phyloP scores from a whole-genome alignment of 23 tunicate species.

The Pegea sp. region DNA sequence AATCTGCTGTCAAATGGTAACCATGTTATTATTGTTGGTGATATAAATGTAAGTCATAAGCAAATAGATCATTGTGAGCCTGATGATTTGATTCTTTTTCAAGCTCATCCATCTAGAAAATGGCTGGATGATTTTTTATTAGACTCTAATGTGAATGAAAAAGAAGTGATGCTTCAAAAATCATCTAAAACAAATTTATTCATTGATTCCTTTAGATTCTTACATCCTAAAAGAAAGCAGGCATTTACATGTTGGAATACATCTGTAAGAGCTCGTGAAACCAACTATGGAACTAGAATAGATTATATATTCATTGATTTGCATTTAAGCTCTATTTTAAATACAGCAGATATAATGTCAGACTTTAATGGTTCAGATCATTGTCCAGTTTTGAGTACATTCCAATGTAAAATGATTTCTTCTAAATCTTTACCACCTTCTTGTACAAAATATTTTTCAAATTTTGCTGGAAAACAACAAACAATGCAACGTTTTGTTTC shows the following conservation, averaged over 20 bases:
- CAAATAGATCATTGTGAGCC: conserved; percentile 76
- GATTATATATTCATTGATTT: conserved; percentile 46
- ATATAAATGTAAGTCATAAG: conserved; percentile 50
- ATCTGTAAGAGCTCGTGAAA: conserved; percentile 41
- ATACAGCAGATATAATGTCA: conserved; percentile 26
- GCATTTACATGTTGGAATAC: conserved; percentile 81
- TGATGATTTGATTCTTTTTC: conserved; percentile 29
- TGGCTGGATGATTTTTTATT: conserved; percentile 63
- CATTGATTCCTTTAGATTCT: conserved; percentile 66
- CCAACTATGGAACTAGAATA: conserved; percentile 83
- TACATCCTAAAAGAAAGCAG: conserved; percentile 29
- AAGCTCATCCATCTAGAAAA: conserved; percentile 37
- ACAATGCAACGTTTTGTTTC: conserved; percentile 19
- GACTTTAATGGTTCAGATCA: conserved; percentile 76
- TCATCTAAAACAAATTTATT: conserved; percentile 3
- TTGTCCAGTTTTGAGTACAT: conserved; percentile 43
- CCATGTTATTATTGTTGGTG: conserved; percentile 51
- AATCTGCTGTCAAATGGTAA: conserved; percentile 18
- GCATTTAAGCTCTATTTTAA: conserved; percentile 1
- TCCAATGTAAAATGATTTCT: conserved; percentile 4
- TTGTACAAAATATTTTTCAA: conserved; percentile 19
- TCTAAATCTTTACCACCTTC: conserved; percentile 25
- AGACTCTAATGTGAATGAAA: not conserved
- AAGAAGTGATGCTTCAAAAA: not conserved
- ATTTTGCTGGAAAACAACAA: conserved; percentile 56